A percentile compares a stretch with the other conserved stretches of the same genome.
Conservation (phyloP, 2,797 vertebrate genomes). For the Poecilia gillii region DNA sequence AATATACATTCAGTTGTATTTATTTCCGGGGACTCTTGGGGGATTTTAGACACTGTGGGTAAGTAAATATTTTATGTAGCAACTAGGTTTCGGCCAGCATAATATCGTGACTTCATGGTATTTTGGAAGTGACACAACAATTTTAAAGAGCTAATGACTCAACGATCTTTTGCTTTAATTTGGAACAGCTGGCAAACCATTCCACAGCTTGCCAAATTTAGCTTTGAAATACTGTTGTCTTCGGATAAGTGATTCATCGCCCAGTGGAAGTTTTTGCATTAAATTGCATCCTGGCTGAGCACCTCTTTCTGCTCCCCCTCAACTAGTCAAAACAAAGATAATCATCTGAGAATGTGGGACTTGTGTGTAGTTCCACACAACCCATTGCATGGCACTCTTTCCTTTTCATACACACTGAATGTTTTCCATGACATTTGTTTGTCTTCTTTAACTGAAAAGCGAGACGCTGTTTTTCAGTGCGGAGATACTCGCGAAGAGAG, state of each 20-base stretch:
- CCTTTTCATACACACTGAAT: neutral
- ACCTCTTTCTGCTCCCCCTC: neutral
- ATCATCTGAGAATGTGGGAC: neutral
- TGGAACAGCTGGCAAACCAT: neutral
- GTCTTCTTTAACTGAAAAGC: neutral
- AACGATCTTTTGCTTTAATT: neutral
- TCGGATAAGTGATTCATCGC: neutral
- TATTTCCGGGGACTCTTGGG: neutral
- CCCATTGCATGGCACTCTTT: neutral
- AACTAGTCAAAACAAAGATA: neutral
- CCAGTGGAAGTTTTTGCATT: neutral
- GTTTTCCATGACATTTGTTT: neutral
- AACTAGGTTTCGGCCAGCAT: neutral
- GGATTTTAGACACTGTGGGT: neutral
- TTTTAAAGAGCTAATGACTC: neutral
- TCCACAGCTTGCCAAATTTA: neutral
- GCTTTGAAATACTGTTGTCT: neutral
- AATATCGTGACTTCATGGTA: neutral
- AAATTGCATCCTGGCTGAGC: neutral
- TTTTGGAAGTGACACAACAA: neutral
- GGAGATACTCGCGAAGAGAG: too few species aligned
- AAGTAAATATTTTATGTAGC: neutral
- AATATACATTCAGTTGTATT: neutral
- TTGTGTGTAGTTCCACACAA: neutral
- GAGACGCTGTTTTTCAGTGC: neutral